Base-by-base conservation (phyloP, 2,797 vertebrate genomes). In the Sandelia bainsii region DNA sequence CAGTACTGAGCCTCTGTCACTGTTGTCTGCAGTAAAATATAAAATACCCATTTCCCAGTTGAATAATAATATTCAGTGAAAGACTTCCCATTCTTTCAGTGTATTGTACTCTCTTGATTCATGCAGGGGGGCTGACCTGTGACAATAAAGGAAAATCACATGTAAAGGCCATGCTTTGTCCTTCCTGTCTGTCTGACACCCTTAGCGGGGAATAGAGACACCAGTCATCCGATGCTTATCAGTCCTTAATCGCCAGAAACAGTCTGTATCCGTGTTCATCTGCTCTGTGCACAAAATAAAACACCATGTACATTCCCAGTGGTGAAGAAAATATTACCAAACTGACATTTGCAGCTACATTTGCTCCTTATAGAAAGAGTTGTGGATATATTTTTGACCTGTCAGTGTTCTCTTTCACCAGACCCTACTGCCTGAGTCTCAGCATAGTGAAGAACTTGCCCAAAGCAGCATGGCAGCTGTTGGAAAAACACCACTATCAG, bases 111-210 rank as follows among this genome's bases (percentile, higher is more conserved):
- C 57, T 72, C 71, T 71, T 79, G 74, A 77, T 81, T 12, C 62
- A 32, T 54, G 46, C 75, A 62, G 58, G 69, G 39, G 44, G 57
- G 57, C 65, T 72, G 76, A 82, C 71, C 56, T 79, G 73, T 76
- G 48, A 76, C 70, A 83, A 82, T 75, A 29, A 87, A 87, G 3
- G 37, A 63, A 85, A 84, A 84, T 80, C 67, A 39, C 76, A 68
- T 78, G 72, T 63, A 92, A 93, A 94, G 91, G 93, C 72, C 90
- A 89, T 0, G 69, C 84, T 85, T 92, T 89, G 85, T 90, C 79
- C 77, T 57, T 23, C 3, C 52, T 60, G 76, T 72, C 69, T 67
- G 60, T 62, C 40, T 58, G 42, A 49, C 23, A 59, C 59, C 60
- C 67, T 42, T 32, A 82, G 48, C 81, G 69, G 59, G 65, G 39